Evolutionary conservation across 1,140 invertebrate species (phyloP), one percentile per base, ranked within the genome.

Genomic region (Eupeodes corollae): DNA sequence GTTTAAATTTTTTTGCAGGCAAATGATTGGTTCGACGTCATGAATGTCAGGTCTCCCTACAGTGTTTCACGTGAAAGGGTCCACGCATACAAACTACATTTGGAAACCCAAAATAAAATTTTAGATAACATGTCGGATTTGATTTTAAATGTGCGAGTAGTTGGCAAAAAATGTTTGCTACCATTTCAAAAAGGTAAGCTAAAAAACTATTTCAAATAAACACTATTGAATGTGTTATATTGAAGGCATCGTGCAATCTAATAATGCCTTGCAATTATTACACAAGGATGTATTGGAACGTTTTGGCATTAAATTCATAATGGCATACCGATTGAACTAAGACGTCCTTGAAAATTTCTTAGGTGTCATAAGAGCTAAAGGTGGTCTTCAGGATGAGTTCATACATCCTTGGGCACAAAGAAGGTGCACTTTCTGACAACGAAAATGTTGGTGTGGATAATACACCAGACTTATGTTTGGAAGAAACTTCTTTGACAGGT

Each of bases 261-360:
- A 34, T n/a, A 34, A 34, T n/a, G 33, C 33, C 33, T 10, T 34
- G n/a, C n/a, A 34, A 10, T 10, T 34, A n/a, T 10, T 10, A n/a
- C 9, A 34, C n/a, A n/a, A n/a, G n/a, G n/a, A n/a, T n/a, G n/a
- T n/a, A n/a, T n/a, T n/a, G n/a, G n/a, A n/a, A n/a, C n/a, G n/a
- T n/a, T n/a, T n/a, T n/a, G n/a, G 39, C 48, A 41, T 34, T 6
- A 38, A 47, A 41, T 61, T 56, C 45, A 51, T 59, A 6, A 26
- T 58, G 16, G 53, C 57, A 8, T 42, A 44, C 33, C 19, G 50
- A 14, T 42, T 59, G 26, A 62, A 62, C 34, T 56, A 62, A 49
- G 59, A 57, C 50, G 47, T 49, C 10, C 14, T 60, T 9, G 58
- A 60, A 49, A 58, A 50, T 34, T 57, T 60, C 40, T 62, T 62